These are phyloP conservation scores for Calliopsis andreniformis DNA, from an alignment of 1,140 invertebrate genomes.

Conservation along the genomic window DNA sequence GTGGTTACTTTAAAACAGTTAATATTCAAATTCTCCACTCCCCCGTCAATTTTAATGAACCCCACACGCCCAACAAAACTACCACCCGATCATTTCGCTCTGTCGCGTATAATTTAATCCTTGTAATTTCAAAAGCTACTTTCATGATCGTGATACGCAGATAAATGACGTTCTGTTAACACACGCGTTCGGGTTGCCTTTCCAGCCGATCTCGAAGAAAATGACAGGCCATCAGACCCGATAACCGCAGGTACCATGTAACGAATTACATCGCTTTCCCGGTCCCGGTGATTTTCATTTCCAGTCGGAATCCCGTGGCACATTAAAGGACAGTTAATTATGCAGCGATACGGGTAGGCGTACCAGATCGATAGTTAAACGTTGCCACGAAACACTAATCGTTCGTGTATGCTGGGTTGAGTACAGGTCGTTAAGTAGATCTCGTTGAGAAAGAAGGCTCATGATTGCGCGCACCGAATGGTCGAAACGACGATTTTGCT, in stretches of 20 bases:
- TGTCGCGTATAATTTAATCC: neutral
- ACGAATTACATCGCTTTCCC: constrained; percentile 4
- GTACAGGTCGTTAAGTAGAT: constrained; percentile 22
- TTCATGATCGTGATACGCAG: neutral
- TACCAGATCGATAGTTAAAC: constrained; percentile 19
- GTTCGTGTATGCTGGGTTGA: constrained; percentile 13
- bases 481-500: neutral
- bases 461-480: neutral
- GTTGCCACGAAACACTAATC: constrained; percentile 33
- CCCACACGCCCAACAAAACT: no score
- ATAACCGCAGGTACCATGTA: neutral
- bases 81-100: neutral
- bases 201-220: neutral
- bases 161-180: neutral
- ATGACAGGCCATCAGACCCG: neutral
- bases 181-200: neutral
- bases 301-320: neutral
- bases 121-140: neutral
- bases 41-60: no score
- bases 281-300: constrained; percentile 16
- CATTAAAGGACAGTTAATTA: constrained; percentile 24
- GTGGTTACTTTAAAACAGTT: no score
- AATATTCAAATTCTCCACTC: no score
- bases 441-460: neutral
- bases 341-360: constrained; percentile 21